These are phyloP conservation scores for Uromys caudimaculatus DNA, from an alignment of 2,797 vertebrate species.

Conservation along the genomic window DNA sequence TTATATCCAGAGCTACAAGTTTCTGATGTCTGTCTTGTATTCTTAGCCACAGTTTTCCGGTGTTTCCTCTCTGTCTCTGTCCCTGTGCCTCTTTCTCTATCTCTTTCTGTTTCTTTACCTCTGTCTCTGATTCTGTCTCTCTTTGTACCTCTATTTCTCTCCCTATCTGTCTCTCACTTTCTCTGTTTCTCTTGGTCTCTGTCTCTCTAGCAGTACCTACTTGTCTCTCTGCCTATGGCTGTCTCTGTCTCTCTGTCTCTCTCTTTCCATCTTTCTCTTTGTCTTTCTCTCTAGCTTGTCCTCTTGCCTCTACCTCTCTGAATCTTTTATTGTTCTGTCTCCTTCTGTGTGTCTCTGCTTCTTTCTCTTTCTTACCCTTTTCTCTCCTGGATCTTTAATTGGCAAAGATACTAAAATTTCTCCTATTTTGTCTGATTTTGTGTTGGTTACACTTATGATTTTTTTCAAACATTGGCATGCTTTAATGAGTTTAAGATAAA, in stretches of 20 bases:
- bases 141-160: background rate
- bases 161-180: background rate
- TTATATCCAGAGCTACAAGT: background rate
- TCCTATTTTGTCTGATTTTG: background rate
- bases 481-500: conserved; percentile 1
- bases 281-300: background rate
- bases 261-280: background rate
- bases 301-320: background rate
- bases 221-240: background rate
- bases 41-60: background rate
- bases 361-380: background rate
- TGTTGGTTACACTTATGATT: background rate
- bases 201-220: background rate
- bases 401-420: background rate
- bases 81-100: background rate
- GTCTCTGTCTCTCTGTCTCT: background rate
- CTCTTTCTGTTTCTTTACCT: background rate
- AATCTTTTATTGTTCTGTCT: background rate
- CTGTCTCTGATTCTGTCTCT: background rate
- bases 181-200: background rate
- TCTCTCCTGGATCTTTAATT: background rate
- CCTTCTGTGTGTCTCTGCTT: background rate
- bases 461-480: background rate
- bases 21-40: background rate
- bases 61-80: background rate